A percentile compares a stretch with the other conserved stretches of the same genome.
These are phyloP conservation scores for Orthonyx spaldingii DNA, from an alignment of 2,113 vertebrate species.

Conservation along the genomic window DNA sequence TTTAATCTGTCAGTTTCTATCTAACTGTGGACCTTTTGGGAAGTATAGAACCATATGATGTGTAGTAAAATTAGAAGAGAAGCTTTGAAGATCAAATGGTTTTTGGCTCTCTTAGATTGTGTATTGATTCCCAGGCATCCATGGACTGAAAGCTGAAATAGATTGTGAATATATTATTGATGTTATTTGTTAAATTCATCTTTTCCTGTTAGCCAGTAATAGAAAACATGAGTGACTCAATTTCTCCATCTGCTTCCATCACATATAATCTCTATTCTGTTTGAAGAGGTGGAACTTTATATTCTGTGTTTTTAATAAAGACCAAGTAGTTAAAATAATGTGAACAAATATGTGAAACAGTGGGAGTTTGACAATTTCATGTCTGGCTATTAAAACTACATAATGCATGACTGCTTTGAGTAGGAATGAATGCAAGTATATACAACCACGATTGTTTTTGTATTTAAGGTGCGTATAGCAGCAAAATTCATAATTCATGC, in stretches of 20 bases:
- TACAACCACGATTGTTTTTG: constrained; percentile 17
- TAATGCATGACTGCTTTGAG: background rate
- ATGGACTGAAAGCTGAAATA: background rate
- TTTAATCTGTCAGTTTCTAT: background rate
- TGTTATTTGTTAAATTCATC: background rate
- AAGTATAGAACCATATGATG: background rate
- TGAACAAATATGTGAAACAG: background rate
- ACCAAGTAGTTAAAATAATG: background rate
- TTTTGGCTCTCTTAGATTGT: background rate
- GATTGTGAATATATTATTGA: background rate
- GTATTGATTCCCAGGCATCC: background rate
- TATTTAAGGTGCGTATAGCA: constrained; percentile 89
- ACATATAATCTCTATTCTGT: background rate
- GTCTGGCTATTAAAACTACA: background rate
- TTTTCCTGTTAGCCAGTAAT: background rate
- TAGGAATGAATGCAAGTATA: background rate
- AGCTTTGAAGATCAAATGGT: background rate
- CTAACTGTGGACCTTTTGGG: background rate
- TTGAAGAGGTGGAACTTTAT: background rate
- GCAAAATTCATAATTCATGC: constrained; percentile 95
- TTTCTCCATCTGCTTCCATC: background rate
- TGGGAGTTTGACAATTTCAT: background rate
- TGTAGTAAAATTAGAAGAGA: background rate
- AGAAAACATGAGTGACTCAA: background rate
- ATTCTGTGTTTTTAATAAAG: background rate